Evolutionary conservation across 2,888 invertebrate genomes (phyloP), one percentile per base, ranked within the genome.

Genomic region (Lydus trimaculatus): DNA sequence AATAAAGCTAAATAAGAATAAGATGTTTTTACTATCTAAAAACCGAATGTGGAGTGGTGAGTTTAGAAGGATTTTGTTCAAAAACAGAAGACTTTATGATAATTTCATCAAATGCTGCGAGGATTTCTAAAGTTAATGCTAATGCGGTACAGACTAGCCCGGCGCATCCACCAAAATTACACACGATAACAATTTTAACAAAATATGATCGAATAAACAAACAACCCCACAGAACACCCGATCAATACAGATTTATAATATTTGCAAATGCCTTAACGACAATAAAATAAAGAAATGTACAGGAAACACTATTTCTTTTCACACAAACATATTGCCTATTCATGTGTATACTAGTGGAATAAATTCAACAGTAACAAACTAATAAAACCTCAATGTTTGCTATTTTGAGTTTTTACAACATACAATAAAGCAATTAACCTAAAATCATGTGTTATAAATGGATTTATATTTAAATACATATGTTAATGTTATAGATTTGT

Each of bases 341-440:
- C 15, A 36, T 36, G 1, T 36, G 36, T 36, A 36, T n/a, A n/a
- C n/a, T n/a, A n/a, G n/a, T n/a, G n/a, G 36, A 6, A 7, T 11
- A 13, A 36, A 36, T 36, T 36, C 11, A 48, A 48, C 48, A 48
- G 20, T 11, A 48, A 20, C 48, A 20, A 48, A 48, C 1, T 20
- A 20, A 48, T 20, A 48, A 48, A 48, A 48, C 9, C 7, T 13
- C 6, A 17, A n/a, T 48, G 48, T 48, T 48, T 48, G 48, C 20
- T 48, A 48, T 48, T 48, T 48, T 20, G 48, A 48, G 48, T 20
- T 48, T 48, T 48, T 48, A 48, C 48, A 48, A 48, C 48, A 20
- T 11, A 20, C 20, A 48, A 48, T 48, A 48, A 48, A 48, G 48
- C 48, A 48, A 48, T 48, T 48, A 48, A 48, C 48, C 48, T 11